Evolutionary conservation across 2,888 invertebrate genomes (phyloP), one percentile per base, ranked within the genome.

Genomic region (Alloscopus bannaensis): DNA sequence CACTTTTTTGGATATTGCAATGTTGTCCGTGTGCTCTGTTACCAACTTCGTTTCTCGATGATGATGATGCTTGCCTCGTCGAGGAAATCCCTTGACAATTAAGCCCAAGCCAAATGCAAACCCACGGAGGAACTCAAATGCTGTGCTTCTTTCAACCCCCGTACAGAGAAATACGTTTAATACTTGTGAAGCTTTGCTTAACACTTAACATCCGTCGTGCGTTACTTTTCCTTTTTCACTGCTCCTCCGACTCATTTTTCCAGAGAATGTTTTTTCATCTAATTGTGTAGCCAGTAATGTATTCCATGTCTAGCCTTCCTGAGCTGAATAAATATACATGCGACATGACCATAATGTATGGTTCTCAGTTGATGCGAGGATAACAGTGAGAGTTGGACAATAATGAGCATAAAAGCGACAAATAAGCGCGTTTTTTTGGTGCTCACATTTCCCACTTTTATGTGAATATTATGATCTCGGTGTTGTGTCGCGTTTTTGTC

Each of bases 81-180:
- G 59, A 77, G 69, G 70, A 70, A 78, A 78, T 78, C 78, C 78
- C 78, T 70, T 78, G 78, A 78, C 78, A 78, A 78, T 78, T 78
- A 78, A 78, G 70, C 68, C 18, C 6, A 28, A 50, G 42, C 45
- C 64, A 11, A n/a, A 64, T 42, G 45, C 64, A 64, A 28, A 45
- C 45, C 24, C 64, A 59, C 59, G 59, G 18, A n/a, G 2, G 18
- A 16, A 40, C 3, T n/a, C n/a, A 20, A 24, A 52, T 52, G 24
- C 52, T 57, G 57, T 28, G 18, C 3, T 29, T 57, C 55, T 8
- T 4, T 22, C 22, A n/a, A 47, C 18, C 47, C 47, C 4, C 18
- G 11, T 47, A n/a, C 18, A 11, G 8, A n/a, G 8, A 47, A n/a
- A 47, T 47, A 47, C 36, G 36, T 36, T 36, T 47, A n/a, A 47